A percentile compares a stretch with the other conserved stretches of the same genome.
phyloP scores from a whole-genome alignment of 92 coral and sea anemone species.

The Plumapathes pennacea region DNA sequence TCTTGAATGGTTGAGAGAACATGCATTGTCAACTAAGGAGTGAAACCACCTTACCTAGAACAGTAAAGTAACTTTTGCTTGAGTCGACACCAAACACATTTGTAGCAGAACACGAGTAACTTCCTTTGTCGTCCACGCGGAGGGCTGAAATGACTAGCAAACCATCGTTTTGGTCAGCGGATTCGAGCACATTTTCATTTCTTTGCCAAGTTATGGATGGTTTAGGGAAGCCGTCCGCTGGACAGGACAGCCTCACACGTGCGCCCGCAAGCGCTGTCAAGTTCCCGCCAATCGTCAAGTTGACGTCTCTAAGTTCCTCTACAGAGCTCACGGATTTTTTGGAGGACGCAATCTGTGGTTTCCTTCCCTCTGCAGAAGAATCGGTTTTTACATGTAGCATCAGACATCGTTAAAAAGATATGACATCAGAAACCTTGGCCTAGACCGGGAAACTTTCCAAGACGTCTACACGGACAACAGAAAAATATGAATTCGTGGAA shows the following conservation, averaged over 20 bases:
- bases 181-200: constrained; percentile 25
- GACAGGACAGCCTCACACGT: constrained; percentile 52
- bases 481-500: too few relatives aligned
- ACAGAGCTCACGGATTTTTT: constrained; percentile 1
- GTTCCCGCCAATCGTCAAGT: constrained; percentile 41
- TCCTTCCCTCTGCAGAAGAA: constrained; percentile 29
- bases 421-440: too few relatives aligned
- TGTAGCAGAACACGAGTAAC: constrained; percentile 34
- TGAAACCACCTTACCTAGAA: constrained; percentile 36
- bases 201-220: constrained; percentile 66
- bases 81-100: constrained; percentile 48
- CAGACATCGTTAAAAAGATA: too few relatives aligned
- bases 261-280: constrained; percentile 31
- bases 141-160: constrained; percentile 20
- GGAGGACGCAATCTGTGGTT: constrained; percentile 34
- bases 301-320: constrained; percentile 17
- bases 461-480: too few relatives aligned
- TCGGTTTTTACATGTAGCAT: too few relatives aligned
- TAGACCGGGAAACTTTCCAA: too few relatives aligned
- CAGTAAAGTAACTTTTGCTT: constrained; percentile 26
- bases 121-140: constrained; percentile 22
- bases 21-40: too few relatives aligned
- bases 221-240: constrained; percentile 64
- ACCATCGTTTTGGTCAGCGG: constrained; percentile 26
- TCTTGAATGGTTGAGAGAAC: too few relatives aligned